Percentiles rank a stretch among this genome's conserved stretches.
phyloP scores from a whole-genome alignment of 2,888 invertebrate genomes.

The Diarsia mendica region DNA sequence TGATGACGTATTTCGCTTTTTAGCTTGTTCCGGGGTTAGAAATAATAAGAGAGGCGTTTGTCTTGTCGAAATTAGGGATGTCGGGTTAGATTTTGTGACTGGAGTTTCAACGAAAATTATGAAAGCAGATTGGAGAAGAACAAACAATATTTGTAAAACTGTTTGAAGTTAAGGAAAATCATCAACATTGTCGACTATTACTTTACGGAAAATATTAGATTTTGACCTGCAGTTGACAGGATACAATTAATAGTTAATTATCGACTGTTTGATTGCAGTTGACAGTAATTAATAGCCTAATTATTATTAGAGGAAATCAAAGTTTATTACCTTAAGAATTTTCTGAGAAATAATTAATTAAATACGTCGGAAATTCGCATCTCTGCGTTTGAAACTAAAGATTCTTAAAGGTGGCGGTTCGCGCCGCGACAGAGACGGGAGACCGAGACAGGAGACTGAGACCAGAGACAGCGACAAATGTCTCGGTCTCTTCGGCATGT shows the following conservation, averaged over 20 bases:
- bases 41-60: conserved; percentile 33
- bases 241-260: conserved; percentile 3
- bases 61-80: conserved; percentile 11
- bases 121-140: neutral
- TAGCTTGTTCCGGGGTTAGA: conserved; percentile 29
- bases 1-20: conserved; percentile 54
- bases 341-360: neutral
- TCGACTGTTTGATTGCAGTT: neutral
- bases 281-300: conserved; percentile 2
- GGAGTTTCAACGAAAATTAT: neutral
- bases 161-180: neutral
- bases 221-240: neutral
- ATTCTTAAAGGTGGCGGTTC: too few species aligned
- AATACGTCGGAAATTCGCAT: neutral
- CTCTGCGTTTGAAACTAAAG: neutral
- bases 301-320: neutral
- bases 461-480: too few species aligned
- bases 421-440: too few species aligned
- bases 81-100: neutral
- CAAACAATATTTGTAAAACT: neutral
- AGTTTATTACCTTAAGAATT: neutral
- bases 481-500: too few species aligned
- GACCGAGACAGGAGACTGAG: too few species aligned
- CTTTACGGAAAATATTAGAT: neutral
- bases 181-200: neutral